Base-by-base conservation (phyloP, 2,888 invertebrate genomes). In the Acleris literana region DNA sequence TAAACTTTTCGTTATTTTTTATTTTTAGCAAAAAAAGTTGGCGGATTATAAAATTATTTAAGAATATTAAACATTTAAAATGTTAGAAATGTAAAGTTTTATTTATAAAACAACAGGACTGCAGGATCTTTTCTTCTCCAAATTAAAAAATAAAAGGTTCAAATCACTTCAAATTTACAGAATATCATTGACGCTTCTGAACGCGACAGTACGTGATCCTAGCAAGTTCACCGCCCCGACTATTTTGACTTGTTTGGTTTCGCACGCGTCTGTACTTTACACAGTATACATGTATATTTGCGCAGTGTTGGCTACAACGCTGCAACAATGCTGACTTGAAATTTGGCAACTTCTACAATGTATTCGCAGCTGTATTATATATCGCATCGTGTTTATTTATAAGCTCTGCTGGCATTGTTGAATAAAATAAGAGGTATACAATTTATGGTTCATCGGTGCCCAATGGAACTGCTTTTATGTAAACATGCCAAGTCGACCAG, bases 171-270 rank as follows among this genome's bases (percentile, higher is more conserved):
- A 13, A 39, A 39, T 13, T 39, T 3, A 4, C 39, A 39, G 13
- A 13, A 13, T 39, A 53, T 54, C 5, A 20, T n/a, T n/a, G 5
- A 13, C 33, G 29, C 43, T 64, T 64, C 33, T n/a, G 60, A 33
- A 17, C 55, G 16, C 67, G 71, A 70, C 73, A 69, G 73, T 71
- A 73, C 76, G 74, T 76, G 76, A 72, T 79, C 72, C 70, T 64
- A 39, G 61, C 39, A 53, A 62, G 66, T 61, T 62, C 66, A 62
- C 29, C 62, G 61, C 61, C 61, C 66, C 55, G 44, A 51, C 60
- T 60, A 65, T 62, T 66, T 66, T 39, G 57, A 51, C 60, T 53
- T 66, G 66, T 62, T 66, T 66, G 61, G 61, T 66, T 66, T 66
- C 52, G 25, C 33, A 46, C 65, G 25, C 59, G 51, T 33, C 13